Percentiles rank a stretch among this genome's conserved stretches.
Conservation (phyloP, 30 jellyfish, hydroid and myxozoan genomes). For the Hydractinia echinata region DNA sequence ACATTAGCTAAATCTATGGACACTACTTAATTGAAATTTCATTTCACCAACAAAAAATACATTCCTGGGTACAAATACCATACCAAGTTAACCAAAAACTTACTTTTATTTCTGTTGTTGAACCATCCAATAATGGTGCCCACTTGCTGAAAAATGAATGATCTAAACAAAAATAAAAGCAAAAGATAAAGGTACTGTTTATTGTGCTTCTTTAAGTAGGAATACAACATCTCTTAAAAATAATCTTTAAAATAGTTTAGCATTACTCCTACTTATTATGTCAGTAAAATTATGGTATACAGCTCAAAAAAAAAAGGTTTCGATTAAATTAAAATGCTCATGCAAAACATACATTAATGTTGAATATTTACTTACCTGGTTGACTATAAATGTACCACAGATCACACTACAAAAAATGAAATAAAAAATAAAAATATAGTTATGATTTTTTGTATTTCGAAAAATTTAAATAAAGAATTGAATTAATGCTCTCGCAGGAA, state of each 20-base stretch:
- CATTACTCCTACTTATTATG: too few relatives aligned
- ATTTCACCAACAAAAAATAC: not conserved
- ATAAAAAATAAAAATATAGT: not conserved
- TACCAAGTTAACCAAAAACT: too few relatives aligned
- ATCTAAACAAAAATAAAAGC: slow-evolving; percentile 38
- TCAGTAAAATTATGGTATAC: too few relatives aligned
- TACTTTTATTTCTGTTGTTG: slow-evolving; percentile 91
- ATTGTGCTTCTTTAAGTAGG: too few relatives aligned
- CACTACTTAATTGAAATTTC: not conserved
- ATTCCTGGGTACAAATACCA: not conserved
- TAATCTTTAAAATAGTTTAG: too few relatives aligned
- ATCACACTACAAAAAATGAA: slow-evolving; percentile 51
- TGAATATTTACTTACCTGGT: slow-evolving; percentile 46
- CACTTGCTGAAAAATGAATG: slow-evolving; percentile 88
- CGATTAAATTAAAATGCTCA: too few relatives aligned
- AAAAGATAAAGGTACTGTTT: not conserved
- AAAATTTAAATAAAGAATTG: too few relatives aligned
- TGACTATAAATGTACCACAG: slow-evolving; percentile 75
- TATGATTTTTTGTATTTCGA: too few relatives aligned
- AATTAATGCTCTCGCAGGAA: too few relatives aligned
- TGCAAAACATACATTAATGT: not conserved
- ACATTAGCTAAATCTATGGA: too few relatives aligned
- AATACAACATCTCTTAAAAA: too few relatives aligned
- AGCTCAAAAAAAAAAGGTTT: too few relatives aligned
- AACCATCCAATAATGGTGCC: slow-evolving; percentile 98